Base-by-base conservation (phyloP, 2,113 vertebrate genomes). In the Xiphophorus couchianus region DNA sequence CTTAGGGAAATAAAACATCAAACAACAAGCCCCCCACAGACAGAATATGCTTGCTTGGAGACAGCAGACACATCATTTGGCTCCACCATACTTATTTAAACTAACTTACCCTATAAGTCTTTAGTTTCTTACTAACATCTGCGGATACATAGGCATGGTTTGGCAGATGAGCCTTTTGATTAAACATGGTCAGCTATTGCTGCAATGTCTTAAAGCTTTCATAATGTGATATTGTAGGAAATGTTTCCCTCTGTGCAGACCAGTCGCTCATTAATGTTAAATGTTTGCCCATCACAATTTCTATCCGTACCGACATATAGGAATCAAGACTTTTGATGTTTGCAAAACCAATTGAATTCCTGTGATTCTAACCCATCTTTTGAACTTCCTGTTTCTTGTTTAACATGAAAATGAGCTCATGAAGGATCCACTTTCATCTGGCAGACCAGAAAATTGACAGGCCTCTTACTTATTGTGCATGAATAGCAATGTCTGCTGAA, bases 401-500 rank as follows among this genome's bases (percentile, higher is more conserved):
- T 22, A 35, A 77, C n/a, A 63, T 48, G 33, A 84, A 71, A 71
- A 71, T 64, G 42, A 81, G 58, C 58, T 65, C 60, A 29, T 27
- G 82, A 75, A 83, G 42, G 81, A 80, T 42, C 37, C 74, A 63
- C 30, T 77, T 88, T 80, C 66, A 70, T 89, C 66, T 62, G 62
- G 31, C 5, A 19, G 71, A 28, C 74, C 76, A 66, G 79, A 85
- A 73, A 74, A 82, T 42, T 58, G 84, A 90, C 85, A 81, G 74
- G 66, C 71, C 66, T 71, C 69, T 86, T 75, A 35, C 83, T 88
- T 81, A 89, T 81, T 66, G 75, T 80, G 72, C 74, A 30, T 30
- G 66, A 92, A 88, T 83, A 74, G 81, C 79, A 69, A 75, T 2
- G 65, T 73, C 77, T 84, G 86, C 82, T 89, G 89, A 91, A 88